Conservation (phyloP, 2,888 invertebrate genomes). For the Volucella bombylans region DNA sequence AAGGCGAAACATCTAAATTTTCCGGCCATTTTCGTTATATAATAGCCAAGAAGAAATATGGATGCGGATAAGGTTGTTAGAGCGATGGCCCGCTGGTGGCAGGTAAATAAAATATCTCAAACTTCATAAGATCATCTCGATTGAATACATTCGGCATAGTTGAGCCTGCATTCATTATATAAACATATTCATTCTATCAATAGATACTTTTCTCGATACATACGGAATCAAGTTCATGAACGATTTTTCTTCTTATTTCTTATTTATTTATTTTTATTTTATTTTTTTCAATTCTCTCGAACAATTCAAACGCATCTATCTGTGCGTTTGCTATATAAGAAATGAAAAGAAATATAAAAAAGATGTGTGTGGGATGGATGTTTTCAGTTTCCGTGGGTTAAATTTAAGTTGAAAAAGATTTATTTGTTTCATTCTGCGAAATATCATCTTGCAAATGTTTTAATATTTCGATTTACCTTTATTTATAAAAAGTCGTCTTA, state of each 20-base stretch:
- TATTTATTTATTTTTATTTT: not conserved
- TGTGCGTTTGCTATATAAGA: too few relatives aligned
- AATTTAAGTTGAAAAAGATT: too few relatives aligned
- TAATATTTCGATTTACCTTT: too few relatives aligned
- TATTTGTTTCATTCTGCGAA: too few relatives aligned
- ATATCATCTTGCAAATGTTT: too few relatives aligned
- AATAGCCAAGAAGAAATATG: conserved; percentile 77
- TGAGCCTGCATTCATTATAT: conserved; percentile 20
- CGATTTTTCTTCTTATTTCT: conserved; percentile 27
- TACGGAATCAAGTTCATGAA: conserved; percentile 61
- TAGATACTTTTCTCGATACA: not conserved
- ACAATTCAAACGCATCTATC: too few relatives aligned
- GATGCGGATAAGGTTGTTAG: conserved; percentile 82
- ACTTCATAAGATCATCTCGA: not conserved
- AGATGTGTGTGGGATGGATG: too few relatives aligned
- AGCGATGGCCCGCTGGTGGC: conserved; percentile 83
- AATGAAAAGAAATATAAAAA: too few relatives aligned
- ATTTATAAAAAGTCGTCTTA: too few relatives aligned
- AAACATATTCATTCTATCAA: conserved; percentile 39
- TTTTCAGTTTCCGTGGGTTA: too few relatives aligned
- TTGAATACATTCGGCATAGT: not conserved
- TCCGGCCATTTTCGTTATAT: conserved; percentile 75
- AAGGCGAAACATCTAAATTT: not conserved
- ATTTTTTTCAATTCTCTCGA: not conserved
- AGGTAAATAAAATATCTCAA: conserved; percentile 78